These are phyloP conservation scores for Delichon dasypus DNA, from an alignment of 2,797 vertebrate genomes.

Conservation along the genomic window DNA sequence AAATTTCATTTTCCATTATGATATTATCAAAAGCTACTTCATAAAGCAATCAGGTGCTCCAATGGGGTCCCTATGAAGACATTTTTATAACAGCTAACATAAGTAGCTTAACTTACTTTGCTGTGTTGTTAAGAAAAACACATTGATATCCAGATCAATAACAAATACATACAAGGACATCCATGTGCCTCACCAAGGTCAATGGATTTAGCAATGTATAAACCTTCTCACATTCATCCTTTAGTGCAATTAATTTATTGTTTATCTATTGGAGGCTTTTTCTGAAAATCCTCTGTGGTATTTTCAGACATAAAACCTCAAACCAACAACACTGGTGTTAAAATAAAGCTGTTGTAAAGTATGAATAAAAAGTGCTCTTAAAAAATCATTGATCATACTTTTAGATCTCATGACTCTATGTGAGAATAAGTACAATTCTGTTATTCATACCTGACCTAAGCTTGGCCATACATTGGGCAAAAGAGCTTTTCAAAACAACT, in stretches of 20 bases:
- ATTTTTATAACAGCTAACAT: not conserved
- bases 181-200: not conserved
- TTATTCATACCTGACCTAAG: not conserved
- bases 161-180: not conserved
- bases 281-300: not conserved
- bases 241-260: not conserved
- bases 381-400: no score
- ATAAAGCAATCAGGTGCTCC: not conserved
- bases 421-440: not conserved
- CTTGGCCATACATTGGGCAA: not conserved
- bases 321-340: not conserved
- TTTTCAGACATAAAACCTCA: not conserved
- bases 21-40: not conserved
- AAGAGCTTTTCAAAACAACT: not conserved
- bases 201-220: not conserved
- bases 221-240: not conserved
- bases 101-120: not conserved
- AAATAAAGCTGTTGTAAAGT: not conserved
- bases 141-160: not conserved
- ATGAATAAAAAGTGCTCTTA: not conserved
- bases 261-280: not conserved
- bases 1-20: not conserved
- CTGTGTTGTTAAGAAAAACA: not conserved
- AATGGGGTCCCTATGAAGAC: not conserved
- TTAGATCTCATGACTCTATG: not conserved